A percentile compares a stretch with the other conserved stretches of the same genome.
phyloP scores from a whole-genome alignment of 2,113 vertebrate species.

The Reinhardtius hippoglossoides region DNA sequence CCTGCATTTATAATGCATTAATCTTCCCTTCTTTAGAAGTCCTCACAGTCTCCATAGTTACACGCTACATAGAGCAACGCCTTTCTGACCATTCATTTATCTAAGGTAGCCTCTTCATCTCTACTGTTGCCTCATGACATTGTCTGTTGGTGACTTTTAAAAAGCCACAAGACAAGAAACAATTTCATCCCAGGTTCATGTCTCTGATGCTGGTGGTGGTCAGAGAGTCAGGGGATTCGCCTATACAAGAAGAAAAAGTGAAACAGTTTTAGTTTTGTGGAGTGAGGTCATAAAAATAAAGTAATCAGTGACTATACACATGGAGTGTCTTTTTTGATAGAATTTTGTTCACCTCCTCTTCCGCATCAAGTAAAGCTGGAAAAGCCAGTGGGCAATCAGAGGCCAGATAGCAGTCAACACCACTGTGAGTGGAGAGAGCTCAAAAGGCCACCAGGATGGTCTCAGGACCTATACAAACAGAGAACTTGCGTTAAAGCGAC shows the following conservation, averaged over 20 bases:
- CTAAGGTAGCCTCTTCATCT: conserved; percentile 9
- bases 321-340: neutral
- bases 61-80: conserved; percentile 9
- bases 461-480: conserved; percentile 77
- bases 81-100: conserved; percentile 1
- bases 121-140: neutral
- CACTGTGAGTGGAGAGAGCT: conserved; percentile 85
- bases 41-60: conserved; percentile 19
- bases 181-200: conserved; percentile 9
- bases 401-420: conserved; percentile 90
- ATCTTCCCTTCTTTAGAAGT: conserved; percentile 9
- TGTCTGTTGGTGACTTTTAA: neutral
- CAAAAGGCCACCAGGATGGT: conserved; percentile 92
- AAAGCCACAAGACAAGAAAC: conserved; percentile 33
- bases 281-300: neutral
- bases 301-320: neutral
- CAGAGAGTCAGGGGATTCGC: conserved; percentile 59
- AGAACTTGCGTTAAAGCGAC: neutral
- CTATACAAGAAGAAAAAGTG: conserved; percentile 34
- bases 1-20: conserved; percentile 19
- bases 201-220: neutral
- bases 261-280: neutral
- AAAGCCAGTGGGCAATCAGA: conserved; percentile 89
- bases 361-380: conserved; percentile 89
- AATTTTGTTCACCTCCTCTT: conserved; percentile 85